Percentiles rank a stretch among this genome's conserved stretches.
phyloP scores from a whole-genome alignment of 2,888 invertebrate genomes.

The Diplolepis rosae region DNA sequence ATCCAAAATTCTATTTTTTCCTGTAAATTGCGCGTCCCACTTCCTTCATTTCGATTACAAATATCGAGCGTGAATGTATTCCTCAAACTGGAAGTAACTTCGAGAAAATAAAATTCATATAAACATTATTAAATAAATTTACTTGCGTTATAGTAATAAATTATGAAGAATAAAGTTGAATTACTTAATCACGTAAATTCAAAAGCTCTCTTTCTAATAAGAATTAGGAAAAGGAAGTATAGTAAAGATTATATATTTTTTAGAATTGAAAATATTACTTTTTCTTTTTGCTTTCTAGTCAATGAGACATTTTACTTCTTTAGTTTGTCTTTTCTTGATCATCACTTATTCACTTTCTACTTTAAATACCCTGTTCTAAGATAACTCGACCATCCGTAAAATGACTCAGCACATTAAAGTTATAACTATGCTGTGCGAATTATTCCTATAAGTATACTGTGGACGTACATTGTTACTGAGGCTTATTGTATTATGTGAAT shows the following conservation, averaged over 20 bases:
- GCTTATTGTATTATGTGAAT: neutral
- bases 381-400: conserved; percentile 12
- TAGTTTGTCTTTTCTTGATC: conserved; percentile 3
- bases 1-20: too few species aligned
- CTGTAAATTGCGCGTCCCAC: too few species aligned
- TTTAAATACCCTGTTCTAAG: neutral
- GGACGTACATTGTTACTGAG: neutral
- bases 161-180: too few species aligned
- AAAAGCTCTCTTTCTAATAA: neutral
- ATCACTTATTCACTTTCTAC: conserved; percentile 14
- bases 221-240: neutral
- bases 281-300: neutral
- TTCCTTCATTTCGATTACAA: too few species aligned
- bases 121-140: too few species aligned
- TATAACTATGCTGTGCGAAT: neutral
- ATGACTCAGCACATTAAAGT: neutral
- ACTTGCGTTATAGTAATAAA: too few species aligned
- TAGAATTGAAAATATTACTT: too few species aligned
- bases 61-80: too few species aligned
- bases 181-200: neutral
- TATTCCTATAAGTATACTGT: neutral
- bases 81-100: too few species aligned
- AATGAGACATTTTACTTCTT: neutral
- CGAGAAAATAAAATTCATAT: too few species aligned
- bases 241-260: too few species aligned